Evolutionary conservation across 2,888 invertebrate species (phyloP).

Genomic region (Mesorhabditis sp.): DNA sequence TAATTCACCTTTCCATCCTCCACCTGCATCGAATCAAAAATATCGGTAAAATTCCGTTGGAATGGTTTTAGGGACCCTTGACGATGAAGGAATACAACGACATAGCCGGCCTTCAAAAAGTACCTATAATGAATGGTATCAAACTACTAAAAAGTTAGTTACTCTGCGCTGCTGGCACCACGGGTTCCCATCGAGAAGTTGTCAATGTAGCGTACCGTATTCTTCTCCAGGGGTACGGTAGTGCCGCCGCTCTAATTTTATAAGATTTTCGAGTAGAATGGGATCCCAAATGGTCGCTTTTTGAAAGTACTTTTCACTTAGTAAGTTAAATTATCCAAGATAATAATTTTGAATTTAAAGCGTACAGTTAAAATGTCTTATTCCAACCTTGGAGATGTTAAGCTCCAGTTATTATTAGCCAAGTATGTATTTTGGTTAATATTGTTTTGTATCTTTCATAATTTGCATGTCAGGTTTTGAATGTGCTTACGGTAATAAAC

Average conservation of each 20-base stretch:
- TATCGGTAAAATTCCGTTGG: conserved; percentile 73
- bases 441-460: too few relatives aligned
- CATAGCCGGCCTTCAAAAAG: conserved; percentile 76
- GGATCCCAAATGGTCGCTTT: not conserved
- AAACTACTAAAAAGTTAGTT: conserved; percentile 9
- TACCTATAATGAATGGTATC: conserved; percentile 62
- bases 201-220: conserved; percentile 94
- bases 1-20: conserved; percentile 21
- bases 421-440: too few relatives aligned
- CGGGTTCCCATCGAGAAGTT: conserved; percentile 96
- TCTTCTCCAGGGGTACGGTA: conserved; percentile 89
- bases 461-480: not conserved
- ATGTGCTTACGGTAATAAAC: conserved; percentile 30
- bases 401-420: too few relatives aligned
- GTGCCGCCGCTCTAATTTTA: conserved; percentile 78
- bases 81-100: conserved; percentile 88
- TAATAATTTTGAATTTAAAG: not conserved
- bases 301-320: conserved; percentile 5
- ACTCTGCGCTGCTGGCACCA: conserved; percentile 88
- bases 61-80: conserved; percentile 86
- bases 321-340: not conserved
- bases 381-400: too few relatives aligned
- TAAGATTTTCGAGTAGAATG: not conserved
- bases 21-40: conserved; percentile 36
- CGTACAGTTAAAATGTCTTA: too few relatives aligned